Base-by-base conservation (phyloP, 1,140 invertebrate genomes). In the Trichogramma pretiosum region DNA sequence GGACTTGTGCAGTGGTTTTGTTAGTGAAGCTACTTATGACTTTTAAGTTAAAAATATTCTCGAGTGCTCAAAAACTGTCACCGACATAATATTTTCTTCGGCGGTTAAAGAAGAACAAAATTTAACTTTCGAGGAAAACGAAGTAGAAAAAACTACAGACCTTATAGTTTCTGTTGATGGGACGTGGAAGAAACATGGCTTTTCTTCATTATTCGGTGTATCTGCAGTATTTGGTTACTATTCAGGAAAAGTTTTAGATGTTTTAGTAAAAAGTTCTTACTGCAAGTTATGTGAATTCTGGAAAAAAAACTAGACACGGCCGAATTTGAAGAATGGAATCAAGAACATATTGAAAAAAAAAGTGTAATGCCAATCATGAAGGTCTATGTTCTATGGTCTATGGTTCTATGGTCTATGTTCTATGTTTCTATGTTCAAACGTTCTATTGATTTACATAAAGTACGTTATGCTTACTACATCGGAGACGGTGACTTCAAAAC, bases 1-100 rank as follows among this genome's bases (percentile, higher is more conserved):
- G 54, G 38, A 46, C 35, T 19, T 56, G 14, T 44, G n/a, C n/a
- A n/a, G 30, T 9, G 26, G 38, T n/a, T 40, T 40, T 5, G 39
- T 56, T 28, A 43, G 44, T 26, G 46, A 56, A 24, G 39, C 54
- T n/a, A 35, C 39, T 38, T 52, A 52, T 11, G 47, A 55, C n/a
- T 28, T 21, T 28, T 18, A 53, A 24, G 30, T 50, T 3, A 5
- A 33, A 0, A 47, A 10, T 11, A 52, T 55, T 35, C 10, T 16
- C 13, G 17, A 26, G 18, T 49, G 21, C 26, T 11, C 53, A 23
- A 17, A 36, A 33, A 14, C 30, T 14, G 47, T 55, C 28, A 46
- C 37, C n/a, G 38, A 55, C 22, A 19, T 26, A 23, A 46, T 30
- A 38, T 52, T 55, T 42, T 34, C 37, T 38, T 47, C 30, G 16